A percentile compares a stretch with the other conserved stretches of the same genome.
phyloP scores from a whole-genome alignment of 1,140 invertebrate genomes.

The Ips typographus region DNA sequence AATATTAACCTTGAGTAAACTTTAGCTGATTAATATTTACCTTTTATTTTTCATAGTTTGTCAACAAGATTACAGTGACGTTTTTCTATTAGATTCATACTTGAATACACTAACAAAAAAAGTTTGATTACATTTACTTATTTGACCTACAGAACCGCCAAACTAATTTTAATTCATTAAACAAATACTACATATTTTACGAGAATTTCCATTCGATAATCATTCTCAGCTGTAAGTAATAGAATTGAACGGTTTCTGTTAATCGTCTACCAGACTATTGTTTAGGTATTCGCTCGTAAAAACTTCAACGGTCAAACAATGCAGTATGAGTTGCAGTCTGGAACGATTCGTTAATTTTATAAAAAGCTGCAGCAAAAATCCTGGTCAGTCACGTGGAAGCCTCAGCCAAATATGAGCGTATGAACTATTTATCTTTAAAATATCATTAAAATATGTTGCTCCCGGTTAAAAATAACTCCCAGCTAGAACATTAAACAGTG shows the following conservation, averaged over 20 bases:
- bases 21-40: no score
- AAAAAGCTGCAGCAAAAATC: not conserved
- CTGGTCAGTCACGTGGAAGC: conserved; percentile 7
- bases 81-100: no score
- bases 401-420: not conserved
- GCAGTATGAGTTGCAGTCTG: not conserved
- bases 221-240: no score
- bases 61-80: no score
- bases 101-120: no score
- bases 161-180: no score
- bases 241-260: not conserved
- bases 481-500: conserved; percentile 35
- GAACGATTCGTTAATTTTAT: conserved; percentile 16
- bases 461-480: conserved; percentile 23
- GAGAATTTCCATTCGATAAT: no score
- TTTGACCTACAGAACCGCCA: no score
- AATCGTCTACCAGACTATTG: not conserved
- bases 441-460: conserved; percentile 18
- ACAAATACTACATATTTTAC: no score
- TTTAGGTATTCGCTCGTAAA: not conserved
- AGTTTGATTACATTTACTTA: no score
- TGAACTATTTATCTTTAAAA: conserved; percentile 18
- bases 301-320: not conserved
- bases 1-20: no score
- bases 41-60: no score